Conservation (phyloP, 1,140 invertebrate species). For the Lordiphosa stackelbergi region DNA sequence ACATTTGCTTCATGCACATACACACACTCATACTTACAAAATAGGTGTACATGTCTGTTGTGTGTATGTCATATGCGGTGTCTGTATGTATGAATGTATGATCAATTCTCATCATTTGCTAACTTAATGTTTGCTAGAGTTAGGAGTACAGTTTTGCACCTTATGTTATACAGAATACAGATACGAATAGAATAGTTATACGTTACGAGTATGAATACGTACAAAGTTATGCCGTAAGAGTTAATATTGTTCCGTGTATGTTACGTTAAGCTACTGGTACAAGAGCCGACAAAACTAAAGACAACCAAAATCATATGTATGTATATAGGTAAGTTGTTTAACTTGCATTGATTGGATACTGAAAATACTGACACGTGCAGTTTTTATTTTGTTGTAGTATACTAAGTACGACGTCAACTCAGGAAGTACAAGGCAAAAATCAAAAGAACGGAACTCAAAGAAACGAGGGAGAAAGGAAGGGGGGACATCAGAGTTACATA, state of each 20-base stretch:
- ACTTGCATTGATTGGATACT: slow-evolving; percentile 42
- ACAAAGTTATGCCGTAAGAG: slow-evolving; percentile 35
- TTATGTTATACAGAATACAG: slow-evolving; percentile 15
- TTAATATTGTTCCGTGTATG: slow-evolving; percentile 48
- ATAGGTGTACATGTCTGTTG: slow-evolving; percentile 4
- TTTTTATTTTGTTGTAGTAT: slow-evolving; percentile 26
- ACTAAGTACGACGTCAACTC: too few relatives aligned
- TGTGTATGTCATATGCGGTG: slow-evolving; percentile 11
- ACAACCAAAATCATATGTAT: slow-evolving; percentile 46
- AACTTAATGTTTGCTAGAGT: too few relatives aligned
- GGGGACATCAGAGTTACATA: not conserved
- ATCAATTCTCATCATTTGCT: not conserved
- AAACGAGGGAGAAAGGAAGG: too few relatives aligned
- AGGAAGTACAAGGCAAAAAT: too few relatives aligned
- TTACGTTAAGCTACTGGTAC: slow-evolving; percentile 37
- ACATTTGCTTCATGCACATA: slow-evolving; percentile 7
- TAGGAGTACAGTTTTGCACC: slow-evolving; percentile 23
- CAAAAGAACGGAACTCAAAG: too few relatives aligned
- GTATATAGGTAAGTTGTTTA: slow-evolving; percentile 29
- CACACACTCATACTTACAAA: not conserved
- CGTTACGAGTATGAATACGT: slow-evolving; percentile 39
- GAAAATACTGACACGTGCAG: slow-evolving; percentile 51
- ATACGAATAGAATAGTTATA: slow-evolving; percentile 11
- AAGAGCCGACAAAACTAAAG: slow-evolving; percentile 38
- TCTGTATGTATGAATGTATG: slow-evolving; percentile 1